Conservation (phyloP, 37 sponge, comb jelly and placozoan species). For the Oscarella lobularis region DNA sequence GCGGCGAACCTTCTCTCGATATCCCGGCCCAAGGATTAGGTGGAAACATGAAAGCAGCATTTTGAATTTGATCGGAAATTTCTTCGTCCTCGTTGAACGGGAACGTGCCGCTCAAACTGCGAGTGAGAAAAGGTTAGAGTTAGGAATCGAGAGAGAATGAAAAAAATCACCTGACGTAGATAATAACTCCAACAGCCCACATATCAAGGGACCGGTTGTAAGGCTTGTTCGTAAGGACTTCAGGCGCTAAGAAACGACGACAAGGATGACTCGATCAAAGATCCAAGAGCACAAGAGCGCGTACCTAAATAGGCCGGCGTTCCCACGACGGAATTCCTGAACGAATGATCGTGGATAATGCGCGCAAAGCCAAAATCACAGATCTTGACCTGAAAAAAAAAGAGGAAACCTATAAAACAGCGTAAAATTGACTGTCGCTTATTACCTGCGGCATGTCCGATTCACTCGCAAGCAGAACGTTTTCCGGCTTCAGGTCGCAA, state of each 20-base stretch:
- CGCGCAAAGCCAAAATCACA: slow-evolving; percentile 99
- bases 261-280: background rate
- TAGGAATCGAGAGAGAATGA: background rate
- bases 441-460: slow-evolving; percentile 28
- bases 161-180: slow-evolving; percentile 78
- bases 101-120: slow-evolving; percentile 94
- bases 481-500: slow-evolving; percentile 98
- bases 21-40: slow-evolving; percentile 87
- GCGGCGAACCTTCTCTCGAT: slow-evolving; percentile 50
- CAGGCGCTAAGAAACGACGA: slow-evolving; percentile 67
- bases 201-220: slow-evolving; percentile 88
- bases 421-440: background rate
- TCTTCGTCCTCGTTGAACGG: slow-evolving; percentile 99
- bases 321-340: slow-evolving; percentile 93
- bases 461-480: slow-evolving; percentile 82
- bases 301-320: slow-evolving; percentile 95
- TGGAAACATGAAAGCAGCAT: slow-evolving; percentile 98
- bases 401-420: background rate
- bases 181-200: slow-evolving; percentile 94
- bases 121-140: background rate
- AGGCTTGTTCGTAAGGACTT: slow-evolving; percentile 84
- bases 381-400: slow-evolving; percentile 65
- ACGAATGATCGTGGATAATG: slow-evolving; percentile 87
- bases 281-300: background rate
- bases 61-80: slow-evolving; percentile 91